These are phyloP conservation scores for Stramonita haemastoma DNA, from an alignment of 2,888 invertebrate species.

Conservation along the genomic window DNA sequence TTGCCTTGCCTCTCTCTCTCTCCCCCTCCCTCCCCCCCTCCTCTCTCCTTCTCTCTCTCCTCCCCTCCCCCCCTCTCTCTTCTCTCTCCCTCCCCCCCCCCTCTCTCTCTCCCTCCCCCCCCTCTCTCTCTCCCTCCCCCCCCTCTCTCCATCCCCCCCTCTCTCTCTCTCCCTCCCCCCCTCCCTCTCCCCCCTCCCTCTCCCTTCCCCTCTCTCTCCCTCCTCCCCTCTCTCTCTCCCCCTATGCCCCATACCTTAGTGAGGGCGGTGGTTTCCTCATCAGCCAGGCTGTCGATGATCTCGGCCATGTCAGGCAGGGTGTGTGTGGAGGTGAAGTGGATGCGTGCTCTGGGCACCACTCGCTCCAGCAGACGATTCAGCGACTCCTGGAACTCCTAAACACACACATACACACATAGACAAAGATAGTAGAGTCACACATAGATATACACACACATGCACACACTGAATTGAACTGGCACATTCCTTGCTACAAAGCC, in stretches of 20 bases:
- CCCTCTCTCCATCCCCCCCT: too few relatives aligned
- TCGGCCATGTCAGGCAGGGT: slow-evolving; percentile 63
- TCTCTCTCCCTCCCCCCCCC: background rate
- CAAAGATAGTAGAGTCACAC: too few relatives aligned
- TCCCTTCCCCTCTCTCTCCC: background rate
- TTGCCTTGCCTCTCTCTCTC: too few relatives aligned
- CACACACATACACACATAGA: background rate
- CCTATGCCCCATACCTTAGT: slow-evolving; percentile 25
- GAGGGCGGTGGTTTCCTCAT: slow-evolving; percentile 57
- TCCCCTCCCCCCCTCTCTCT: background rate
- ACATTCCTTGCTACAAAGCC: too few relatives aligned
- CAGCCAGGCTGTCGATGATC: slow-evolving; percentile 63
- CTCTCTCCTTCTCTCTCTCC: background rate
- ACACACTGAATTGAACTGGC: too few relatives aligned
- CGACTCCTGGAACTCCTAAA: slow-evolving; percentile 69
- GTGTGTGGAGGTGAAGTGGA: slow-evolving; percentile 60
- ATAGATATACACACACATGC: too few relatives aligned
- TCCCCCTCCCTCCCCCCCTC: too few relatives aligned
- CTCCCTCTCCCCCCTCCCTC: background rate
- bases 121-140: background rate
- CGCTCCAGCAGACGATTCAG: slow-evolving; percentile 66
- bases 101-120: background rate
- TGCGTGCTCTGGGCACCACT: slow-evolving; percentile 68
- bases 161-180: too few relatives aligned
- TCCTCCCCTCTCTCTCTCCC: background rate